These are phyloP conservation scores for Poeciliopsis paucimaculata DNA, from an alignment of 2,797 vertebrate species.

Conservation along the genomic window DNA sequence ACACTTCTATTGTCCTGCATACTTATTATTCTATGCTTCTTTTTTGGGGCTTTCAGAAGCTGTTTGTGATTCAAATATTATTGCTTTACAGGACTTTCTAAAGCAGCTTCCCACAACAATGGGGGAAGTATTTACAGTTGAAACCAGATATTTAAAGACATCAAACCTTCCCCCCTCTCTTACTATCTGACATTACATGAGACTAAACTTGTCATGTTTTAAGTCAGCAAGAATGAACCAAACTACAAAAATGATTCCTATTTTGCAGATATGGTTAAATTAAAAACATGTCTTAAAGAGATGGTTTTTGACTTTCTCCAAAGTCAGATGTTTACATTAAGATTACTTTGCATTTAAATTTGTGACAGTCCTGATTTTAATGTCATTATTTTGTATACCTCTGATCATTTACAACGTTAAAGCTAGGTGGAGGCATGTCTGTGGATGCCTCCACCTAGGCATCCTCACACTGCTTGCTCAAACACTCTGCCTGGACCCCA, in stretches of 20 bases:
- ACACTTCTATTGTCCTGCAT: conserved; percentile 1
- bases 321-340: neutral
- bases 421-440: neutral
- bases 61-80: conserved; percentile 5
- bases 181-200: neutral
- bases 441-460: neutral
- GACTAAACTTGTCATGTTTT: neutral
- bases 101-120: neutral
- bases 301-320: neutral
- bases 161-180: neutral
- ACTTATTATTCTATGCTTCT: neutral
- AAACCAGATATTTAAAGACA: neutral
- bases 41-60: neutral
- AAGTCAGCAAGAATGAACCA: neutral
- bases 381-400: neutral
- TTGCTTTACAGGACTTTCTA: neutral
- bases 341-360: neutral
- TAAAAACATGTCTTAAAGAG: neutral
- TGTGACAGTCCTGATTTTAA: too few relatives aligned
- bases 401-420: neutral
- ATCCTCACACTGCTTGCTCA: neutral
- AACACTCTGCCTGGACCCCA: neutral
- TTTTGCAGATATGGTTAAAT: neutral
- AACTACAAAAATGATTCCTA: neutral
- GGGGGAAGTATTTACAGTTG: neutral